Percentiles rank a stretch among this genome's conserved stretches.
phyloP scores from a whole-genome alignment of 2,888 invertebrate species.

The Mantis religiosa region DNA sequence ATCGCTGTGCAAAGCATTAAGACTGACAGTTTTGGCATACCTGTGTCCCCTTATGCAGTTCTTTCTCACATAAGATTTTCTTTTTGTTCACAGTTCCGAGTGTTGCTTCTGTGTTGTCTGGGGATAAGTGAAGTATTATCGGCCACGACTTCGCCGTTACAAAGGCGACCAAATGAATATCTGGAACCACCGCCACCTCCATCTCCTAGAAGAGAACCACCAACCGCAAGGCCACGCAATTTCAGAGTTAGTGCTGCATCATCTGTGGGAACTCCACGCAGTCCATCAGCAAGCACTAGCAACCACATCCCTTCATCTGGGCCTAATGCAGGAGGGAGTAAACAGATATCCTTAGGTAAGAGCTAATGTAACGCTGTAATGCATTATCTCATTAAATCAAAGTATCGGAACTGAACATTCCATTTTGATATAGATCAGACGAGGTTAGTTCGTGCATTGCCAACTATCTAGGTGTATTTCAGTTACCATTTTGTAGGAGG shows the following conservation, averaged over 20 bases:
- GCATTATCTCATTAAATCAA: no score
- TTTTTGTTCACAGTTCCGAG: neutral
- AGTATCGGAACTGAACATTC: no score
- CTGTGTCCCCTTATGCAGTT: no score
- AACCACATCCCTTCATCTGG: neutral
- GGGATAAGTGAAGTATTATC: neutral
- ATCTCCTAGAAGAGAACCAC: neutral
- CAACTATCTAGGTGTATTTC: no score
- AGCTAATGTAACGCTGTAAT: neutral
- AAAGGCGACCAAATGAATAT: constrained; percentile 17
- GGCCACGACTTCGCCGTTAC: neutral
- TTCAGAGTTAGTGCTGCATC: neutral
- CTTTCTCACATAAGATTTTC: neutral
- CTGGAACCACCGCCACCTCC: constrained; percentile 15
- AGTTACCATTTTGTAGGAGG: no score
- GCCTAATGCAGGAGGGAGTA: neutral
- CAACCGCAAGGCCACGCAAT: neutral
- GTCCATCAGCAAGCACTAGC: neutral
- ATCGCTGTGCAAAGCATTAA: no score
- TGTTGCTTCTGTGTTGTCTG: neutral
- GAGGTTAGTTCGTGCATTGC: no score
- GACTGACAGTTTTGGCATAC: no score
- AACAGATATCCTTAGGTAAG: neutral
- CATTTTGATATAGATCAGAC: no score
- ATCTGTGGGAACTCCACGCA: neutral